Conservation (phyloP, 1,140 invertebrate genomes). For the Lasioglossum albipes region DNA sequence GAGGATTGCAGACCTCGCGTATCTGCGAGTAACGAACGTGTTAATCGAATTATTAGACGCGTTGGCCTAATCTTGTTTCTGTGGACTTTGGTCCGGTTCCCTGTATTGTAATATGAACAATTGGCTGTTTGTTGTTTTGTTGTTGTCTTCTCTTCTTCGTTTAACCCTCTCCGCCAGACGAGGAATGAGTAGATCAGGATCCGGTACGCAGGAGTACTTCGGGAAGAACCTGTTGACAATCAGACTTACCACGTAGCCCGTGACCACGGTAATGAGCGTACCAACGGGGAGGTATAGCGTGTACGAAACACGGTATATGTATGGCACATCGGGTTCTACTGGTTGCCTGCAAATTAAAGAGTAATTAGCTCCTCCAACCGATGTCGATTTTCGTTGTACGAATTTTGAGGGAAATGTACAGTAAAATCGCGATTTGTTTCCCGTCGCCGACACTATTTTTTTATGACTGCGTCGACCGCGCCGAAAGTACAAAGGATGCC, state of each 20-base stretch:
- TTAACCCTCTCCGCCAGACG: constrained; percentile 80
- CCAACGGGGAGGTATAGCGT: constrained; percentile 87
- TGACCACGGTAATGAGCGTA: constrained; percentile 82
- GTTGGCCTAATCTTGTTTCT: not conserved
- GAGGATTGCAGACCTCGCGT: too few species aligned
- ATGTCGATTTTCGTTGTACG: too few species aligned
- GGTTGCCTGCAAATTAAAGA: not conserved
- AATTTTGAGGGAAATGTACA: too few species aligned
- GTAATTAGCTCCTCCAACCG: not conserved
- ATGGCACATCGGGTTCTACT: constrained; percentile 61
- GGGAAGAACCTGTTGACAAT: constrained; percentile 68
- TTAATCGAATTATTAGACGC: too few species aligned
- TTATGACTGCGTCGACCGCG: too few species aligned
- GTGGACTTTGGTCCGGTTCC: not conserved
- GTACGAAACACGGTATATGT: constrained; percentile 83
- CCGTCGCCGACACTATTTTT: too few species aligned
- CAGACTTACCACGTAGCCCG: constrained; percentile 83
- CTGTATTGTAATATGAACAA: constrained; percentile 62
- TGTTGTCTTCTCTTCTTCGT: constrained; percentile 57
- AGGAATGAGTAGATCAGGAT: constrained; percentile 85
- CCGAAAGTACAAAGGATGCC: too few species aligned
- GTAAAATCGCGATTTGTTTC: too few species aligned
- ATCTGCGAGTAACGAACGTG: too few species aligned
- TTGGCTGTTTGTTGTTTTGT: constrained; percentile 65
- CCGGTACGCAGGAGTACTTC: constrained; percentile 65